These are phyloP conservation scores for Nyctereutes procyonoides DNA, from an alignment of 2,113 vertebrate genomes.

Conservation along the genomic window DNA sequence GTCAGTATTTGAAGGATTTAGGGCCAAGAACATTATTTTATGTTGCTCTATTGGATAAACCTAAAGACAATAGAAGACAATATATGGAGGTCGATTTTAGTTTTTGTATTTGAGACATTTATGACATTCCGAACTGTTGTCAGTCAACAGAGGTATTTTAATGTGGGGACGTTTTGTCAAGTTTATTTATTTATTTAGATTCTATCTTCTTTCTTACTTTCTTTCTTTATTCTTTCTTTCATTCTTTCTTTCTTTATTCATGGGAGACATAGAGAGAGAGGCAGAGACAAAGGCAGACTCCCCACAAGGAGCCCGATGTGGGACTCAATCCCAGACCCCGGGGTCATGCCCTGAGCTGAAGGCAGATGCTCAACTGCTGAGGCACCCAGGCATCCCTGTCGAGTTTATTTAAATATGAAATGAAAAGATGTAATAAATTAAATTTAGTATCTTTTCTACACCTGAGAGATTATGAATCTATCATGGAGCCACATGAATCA, in stretches of 20 bases:
- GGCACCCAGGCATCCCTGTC: too few species aligned
- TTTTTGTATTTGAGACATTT: background rate
- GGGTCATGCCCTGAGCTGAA: too few species aligned
- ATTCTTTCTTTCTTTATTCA: too few species aligned
- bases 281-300: too few species aligned
- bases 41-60: background rate
- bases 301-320: too few species aligned
- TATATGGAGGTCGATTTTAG: background rate
- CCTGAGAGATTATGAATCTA: background rate
- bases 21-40: background rate
- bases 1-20: background rate
- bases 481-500: background rate
- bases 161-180: background rate
- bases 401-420: background rate
- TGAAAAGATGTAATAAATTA: background rate
- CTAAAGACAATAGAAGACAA: background rate
- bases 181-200: background rate
- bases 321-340: too few species aligned
- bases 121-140: background rate
- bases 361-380: too few species aligned
- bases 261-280: too few species aligned
- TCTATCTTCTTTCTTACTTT: too few species aligned
- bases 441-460: background rate
- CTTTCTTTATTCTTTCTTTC: too few species aligned
- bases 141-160: background rate